Evolutionary conservation across 2,888 invertebrate species (phyloP), one percentile per base, ranked within the genome.

Genomic region (Caenorhabditis macrosperma): DNA sequence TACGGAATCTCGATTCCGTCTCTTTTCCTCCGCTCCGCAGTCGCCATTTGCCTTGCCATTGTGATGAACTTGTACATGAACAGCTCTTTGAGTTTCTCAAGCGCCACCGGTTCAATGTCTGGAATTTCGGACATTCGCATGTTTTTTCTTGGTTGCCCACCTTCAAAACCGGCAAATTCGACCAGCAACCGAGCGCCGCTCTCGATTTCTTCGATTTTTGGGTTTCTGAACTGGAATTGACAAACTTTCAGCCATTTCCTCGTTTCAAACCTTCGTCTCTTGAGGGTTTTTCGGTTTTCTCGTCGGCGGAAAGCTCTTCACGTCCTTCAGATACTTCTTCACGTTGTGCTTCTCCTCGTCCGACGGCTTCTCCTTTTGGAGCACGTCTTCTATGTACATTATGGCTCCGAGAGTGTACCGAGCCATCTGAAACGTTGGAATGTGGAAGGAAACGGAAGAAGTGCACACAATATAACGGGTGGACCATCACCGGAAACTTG

Each of bases 1-100:
- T 35, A 78, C 15, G 78, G 72, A 10, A 72, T 54, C 5, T 54
- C 46, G n/a, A 72, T 6, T 12, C 74, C 60, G 33, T 81, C 78
- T n/a, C 30, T 54, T 41, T 44, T 68, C 15, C 81, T 22, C 44
- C 46, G 17, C n/a, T 78, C 59, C 7, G 64, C 55, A 4, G 60
- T 38, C 26, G 69, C 33, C 30, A 74, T 48, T 26, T 74, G 68
- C 9, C 69, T 15, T 2, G 64, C 17, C 15, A 63, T 48, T 7
- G 33, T 24, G 6, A 60, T 20, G 4, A 78, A 20, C 9, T 64
- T 57, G 5, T 10, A 10, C 5, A 54, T 17, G 26, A 55, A 57
- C 35, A 74, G 38, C 15, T 64, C 48, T 60, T 59, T 55, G 15
- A 78, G 60, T 26, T 28, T 46, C 28, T 52, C 44, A 22, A 71